These are phyloP conservation scores for Macrotus californicus DNA, from an alignment of 2,113 vertebrate genomes.

Conservation along the genomic window DNA sequence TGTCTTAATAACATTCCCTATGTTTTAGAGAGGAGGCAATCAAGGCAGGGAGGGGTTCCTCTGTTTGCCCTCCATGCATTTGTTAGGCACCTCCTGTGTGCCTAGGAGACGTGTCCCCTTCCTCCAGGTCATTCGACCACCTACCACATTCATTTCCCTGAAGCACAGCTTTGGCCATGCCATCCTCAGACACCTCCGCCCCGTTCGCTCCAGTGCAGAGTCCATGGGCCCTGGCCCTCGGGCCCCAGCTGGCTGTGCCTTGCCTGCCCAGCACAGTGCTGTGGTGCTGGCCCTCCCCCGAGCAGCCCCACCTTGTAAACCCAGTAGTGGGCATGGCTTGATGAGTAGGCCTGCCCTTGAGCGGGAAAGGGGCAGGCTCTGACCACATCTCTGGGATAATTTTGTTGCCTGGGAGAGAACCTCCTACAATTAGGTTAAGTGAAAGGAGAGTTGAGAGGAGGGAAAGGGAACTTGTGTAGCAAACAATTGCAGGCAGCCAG, in stretches of 20 bases:
- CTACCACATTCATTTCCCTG: not conserved
- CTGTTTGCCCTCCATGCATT: not conserved
- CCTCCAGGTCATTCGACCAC: accelerated
- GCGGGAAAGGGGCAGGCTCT: not conserved
- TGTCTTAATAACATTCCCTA: not conserved
- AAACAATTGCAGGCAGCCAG: not conserved
- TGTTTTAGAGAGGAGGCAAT: not conserved
- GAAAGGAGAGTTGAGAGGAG: not conserved
- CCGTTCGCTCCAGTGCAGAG: not conserved
- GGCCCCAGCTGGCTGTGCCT: not conserved
- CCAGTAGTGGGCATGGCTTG: not conserved
- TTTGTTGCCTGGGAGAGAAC: not conserved
- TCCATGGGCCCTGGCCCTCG: not conserved
- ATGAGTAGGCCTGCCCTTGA: not conserved
- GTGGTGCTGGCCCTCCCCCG: not conserved
- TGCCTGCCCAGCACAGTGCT: not conserved
- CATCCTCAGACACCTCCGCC: not conserved
- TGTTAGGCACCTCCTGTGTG: not conserved
- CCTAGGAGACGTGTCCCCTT: not conserved
- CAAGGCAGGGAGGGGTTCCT: not conserved
- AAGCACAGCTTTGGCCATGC: not conserved
- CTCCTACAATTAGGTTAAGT: not conserved
- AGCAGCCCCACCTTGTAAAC: not conserved
- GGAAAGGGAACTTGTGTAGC: not conserved
- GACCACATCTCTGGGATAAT: not conserved